Evolutionary conservation across 2,113 vertebrate species (phyloP), one percentile per base, ranked within the genome.

Genomic region (Holacanthus passer): DNA sequence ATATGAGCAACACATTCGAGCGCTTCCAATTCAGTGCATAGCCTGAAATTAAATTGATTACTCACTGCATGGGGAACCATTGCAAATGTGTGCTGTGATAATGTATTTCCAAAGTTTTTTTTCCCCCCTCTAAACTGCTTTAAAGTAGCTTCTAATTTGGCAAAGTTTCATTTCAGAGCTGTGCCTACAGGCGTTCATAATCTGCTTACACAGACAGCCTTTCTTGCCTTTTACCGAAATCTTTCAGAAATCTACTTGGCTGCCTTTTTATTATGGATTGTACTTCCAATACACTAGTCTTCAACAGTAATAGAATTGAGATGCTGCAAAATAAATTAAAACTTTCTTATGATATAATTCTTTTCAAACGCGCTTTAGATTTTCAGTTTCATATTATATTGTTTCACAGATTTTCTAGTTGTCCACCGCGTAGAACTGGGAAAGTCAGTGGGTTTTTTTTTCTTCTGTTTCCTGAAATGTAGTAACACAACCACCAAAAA

Each of bases 111-210:
- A 67, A 17, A 19, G 4, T 64, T 11, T 65, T 55, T 48, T 39
- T 12, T 60, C 48, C 45, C 29, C 20, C 14, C n/a, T 14, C 3
- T 59, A 16, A 74, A 76, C 12, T 76, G 35, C 35, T 64, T 73
- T 37, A 35, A 24, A 70, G 62, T 50, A 27, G 67, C 41, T 83
- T 47, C 43, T 65, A 58, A 79, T 75, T 78, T 83, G 79, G 68
- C 62, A 65, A 65, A 50, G 7, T 35, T 73, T 73, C 2, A 63
- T 65, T 50, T 59, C 37, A 19, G 37, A 32, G 27, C 31, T 48
- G 43, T 70, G 77, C 45, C 63, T 58, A 2, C 60, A 73, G 66
- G n/a, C 32, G 55, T 72, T 75, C 41, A 32, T 86, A 52, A 84
- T 81, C 69, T 76, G 22, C 67, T 71, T 59, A 66, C 43, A 62